Base-by-base conservation (phyloP, 2,797 vertebrate genomes). In the Phoeniculus purpureus region DNA sequence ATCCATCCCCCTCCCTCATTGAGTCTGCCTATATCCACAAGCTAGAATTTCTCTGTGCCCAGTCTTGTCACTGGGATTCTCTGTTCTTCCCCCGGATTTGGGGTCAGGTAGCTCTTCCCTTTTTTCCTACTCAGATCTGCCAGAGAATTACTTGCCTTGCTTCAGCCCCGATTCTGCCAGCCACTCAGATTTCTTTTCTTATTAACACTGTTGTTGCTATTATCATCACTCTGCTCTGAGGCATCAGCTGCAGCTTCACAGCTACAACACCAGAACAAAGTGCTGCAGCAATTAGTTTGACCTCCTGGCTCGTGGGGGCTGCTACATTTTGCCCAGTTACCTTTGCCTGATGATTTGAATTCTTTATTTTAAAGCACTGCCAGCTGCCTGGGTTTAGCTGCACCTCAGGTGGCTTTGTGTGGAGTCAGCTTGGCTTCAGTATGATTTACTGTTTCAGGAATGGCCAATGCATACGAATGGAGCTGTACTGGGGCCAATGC, bases 261-360 rank as follows among this genome's bases (percentile, higher is more conserved):
- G 5, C 51, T 85, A 43, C 83, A 83, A 85, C 73, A 81, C 43
- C 81, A 52, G 67, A 82, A 90, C 72, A 75, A 85, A 90, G 52
- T 6, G 20, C 66, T 56, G 15, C 8, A 72, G 59, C 90, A 75
- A 80, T 80, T 65, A 80, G 45, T 78, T 74, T 89, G 85, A 83
- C 89, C 87, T 89, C 40, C 37, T 10, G 34, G 55, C 43, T 83
- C 3, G 1, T 5, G 3, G 37, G 61, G 29, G 40, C 66, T 9
- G 3, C 60, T 80, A 21, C 45, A 31, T 87, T 87, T 93, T 85
- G 89, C 67, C 51, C 84, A 32, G 40, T 72, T 83, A 62, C 62
- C 66, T 83, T 26, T 14, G 4, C 0, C 0, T 12, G 60, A 50
- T 10, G 65, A 72, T 68, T 68, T 23, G 68, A 93, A 94, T 94